phyloP scores from a whole-genome alignment of 2,888 invertebrate genomes.

The Hanleya hanleyi region DNA sequence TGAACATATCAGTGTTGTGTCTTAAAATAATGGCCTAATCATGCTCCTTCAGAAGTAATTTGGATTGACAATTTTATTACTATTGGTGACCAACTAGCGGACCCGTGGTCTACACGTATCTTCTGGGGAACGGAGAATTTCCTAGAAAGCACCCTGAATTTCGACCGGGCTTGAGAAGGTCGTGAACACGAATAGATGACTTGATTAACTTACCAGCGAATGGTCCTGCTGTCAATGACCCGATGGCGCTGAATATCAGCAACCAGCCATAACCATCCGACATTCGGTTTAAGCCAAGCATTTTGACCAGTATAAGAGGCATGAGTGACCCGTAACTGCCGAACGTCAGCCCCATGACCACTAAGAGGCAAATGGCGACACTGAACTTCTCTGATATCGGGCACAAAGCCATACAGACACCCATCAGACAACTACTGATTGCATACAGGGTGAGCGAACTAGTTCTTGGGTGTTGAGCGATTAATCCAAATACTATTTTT shows the following conservation, averaged over 20 bases:
- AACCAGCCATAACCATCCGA: conserved; percentile 51
- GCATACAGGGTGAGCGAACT: conserved; percentile 41
- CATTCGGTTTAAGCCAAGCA: conserved; percentile 46
- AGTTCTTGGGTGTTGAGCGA: conserved; percentile 35
- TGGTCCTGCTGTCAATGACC: conserved; percentile 48
- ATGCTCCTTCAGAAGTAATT: too few relatives aligned
- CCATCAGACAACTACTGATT: conserved; percentile 36
- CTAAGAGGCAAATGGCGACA: conserved; percentile 36
- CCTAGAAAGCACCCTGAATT: too few relatives aligned
- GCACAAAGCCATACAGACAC: conserved; percentile 37
- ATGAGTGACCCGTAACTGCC: conserved; percentile 47
- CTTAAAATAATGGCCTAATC: too few relatives aligned
- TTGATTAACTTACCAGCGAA: conserved; percentile 51
- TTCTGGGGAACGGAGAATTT: too few relatives aligned
- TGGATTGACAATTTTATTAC: too few relatives aligned
- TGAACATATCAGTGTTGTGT: too few relatives aligned
- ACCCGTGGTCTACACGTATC: too few relatives aligned
- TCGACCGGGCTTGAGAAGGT: too few relatives aligned
- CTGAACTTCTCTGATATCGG: conserved; percentile 33
- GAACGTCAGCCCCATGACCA: conserved; percentile 47
- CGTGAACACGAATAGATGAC: too few relatives aligned
- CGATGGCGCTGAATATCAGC: conserved; percentile 46
- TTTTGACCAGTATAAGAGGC: conserved; percentile 41
- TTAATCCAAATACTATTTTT: conserved; percentile 41
- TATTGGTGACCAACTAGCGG: too few relatives aligned